Evolutionary conservation across 2,113 vertebrate species (phyloP), one percentile per base, ranked within the genome.

Genomic region (Hucho hucho): DNA sequence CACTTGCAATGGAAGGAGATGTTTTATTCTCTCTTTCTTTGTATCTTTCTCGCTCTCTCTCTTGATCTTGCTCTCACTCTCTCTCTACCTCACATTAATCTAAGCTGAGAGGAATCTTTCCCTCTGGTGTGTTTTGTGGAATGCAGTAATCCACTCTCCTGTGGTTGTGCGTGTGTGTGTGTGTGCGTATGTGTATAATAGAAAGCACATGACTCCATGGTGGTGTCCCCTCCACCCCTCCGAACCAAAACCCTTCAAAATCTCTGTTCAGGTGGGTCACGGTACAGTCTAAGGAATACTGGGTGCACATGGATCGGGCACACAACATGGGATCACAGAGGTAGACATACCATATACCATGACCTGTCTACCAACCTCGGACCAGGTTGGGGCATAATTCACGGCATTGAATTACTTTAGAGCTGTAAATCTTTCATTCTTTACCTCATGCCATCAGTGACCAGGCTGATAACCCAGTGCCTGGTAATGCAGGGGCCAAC

Each of bases 21-120:
- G 1, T 61, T 4, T 61, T 6, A 13, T 2, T 37, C 7, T 74
- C 72, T 67, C 71, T 75, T 32, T 58, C 11, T 49, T 4, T 69
- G 0, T 43, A 3, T 49, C 49, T 73, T 70, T 61, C 58, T 58
- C 14, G 1, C 26, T 22, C 37, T 43, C 12, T 7, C 32, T 37
- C 67, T 7, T 6, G 1, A 6, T 1, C 32, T 37, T 1, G 0
- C 32, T 64, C 4, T 58, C 28, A 18, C 22, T 1, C 20, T 7
- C 16, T 22, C 64, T 26, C 61, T 53, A 12, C 14, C 61, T 49
- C 67, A 72, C 47, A 72, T 20, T 6, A 58, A 69, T 59, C 24
- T 43, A 80, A 76, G 53, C 75, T 65, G 43, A 11, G 64, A 74
- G 46, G 32, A 49, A 58, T 70, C 65, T 58, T 77, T 79, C 24